Evolutionary conservation across 2,888 invertebrate genomes (phyloP).

Genomic region (Alsophila aescularia): DNA sequence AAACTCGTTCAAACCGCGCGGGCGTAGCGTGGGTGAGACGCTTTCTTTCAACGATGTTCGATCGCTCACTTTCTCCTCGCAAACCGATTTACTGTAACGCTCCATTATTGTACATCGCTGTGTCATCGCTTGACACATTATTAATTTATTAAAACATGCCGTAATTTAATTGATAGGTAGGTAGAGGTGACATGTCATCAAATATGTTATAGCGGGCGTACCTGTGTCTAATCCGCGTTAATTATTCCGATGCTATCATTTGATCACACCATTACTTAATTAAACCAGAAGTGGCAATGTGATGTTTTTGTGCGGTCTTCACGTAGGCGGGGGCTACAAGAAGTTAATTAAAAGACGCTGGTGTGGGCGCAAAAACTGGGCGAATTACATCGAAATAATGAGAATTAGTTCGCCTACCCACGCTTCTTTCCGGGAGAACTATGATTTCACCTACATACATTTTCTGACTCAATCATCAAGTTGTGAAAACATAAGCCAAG

Average conservation of each 20-base stretch:
- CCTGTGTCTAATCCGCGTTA: slow-evolving; percentile 23
- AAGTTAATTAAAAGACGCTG: slow-evolving; percentile 21
- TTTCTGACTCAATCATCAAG: not conserved
- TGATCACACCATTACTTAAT: slow-evolving; percentile 31
- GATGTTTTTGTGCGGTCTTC: slow-evolving; percentile 21
- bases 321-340: slow-evolving; percentile 23
- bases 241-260: slow-evolving; percentile 31
- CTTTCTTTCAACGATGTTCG: slow-evolving; percentile 16
- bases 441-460: slow-evolving; percentile 16
- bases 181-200: not conserved
- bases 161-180: slow-evolving; percentile 6
- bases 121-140: not conserved
- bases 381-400: slow-evolving; percentile 14
- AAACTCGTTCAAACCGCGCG: slow-evolving; percentile 16
- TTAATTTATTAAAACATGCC: slow-evolving; percentile 12
- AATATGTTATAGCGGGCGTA: slow-evolving; percentile 24
- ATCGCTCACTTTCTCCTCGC: slow-evolving; percentile 28
- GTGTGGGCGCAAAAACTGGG: slow-evolving; percentile 18
- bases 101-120: not conserved
- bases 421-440: slow-evolving; percentile 2
- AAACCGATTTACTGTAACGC: slow-evolving; percentile 9
- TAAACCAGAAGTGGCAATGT: slow-evolving; percentile 30
- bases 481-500: no score
- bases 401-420: slow-evolving; percentile 10
- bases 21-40: slow-evolving; percentile 31